These are phyloP conservation scores for Caiman crocodilus DNA, from an alignment of 2,797 vertebrate species.

Conservation along the genomic window DNA sequence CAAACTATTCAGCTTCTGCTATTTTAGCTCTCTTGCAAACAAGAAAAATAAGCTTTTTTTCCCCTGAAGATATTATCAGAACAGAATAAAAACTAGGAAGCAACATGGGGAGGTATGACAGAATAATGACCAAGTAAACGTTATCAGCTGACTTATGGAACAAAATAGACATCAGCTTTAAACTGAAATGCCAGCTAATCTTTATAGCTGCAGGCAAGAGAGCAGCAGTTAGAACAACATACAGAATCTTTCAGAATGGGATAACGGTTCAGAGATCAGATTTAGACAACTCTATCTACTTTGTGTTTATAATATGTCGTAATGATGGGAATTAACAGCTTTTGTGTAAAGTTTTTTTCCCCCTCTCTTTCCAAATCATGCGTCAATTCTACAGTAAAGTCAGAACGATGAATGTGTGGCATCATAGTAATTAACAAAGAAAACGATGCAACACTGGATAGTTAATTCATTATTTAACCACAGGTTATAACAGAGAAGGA, in stretches of 20 bases:
- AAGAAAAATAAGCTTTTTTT: not conserved
- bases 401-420: not conserved
- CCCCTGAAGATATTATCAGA: rapidly evolving
- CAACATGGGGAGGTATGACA: not conserved
- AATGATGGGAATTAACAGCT: not conserved
- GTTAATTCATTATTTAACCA: not conserved
- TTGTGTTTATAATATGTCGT: not conserved
- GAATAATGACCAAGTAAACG: rapidly evolving
- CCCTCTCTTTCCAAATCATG: not conserved
- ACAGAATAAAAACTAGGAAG: not conserved
- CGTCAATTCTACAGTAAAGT: not conserved
- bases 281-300: not conserved
- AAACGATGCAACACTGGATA: not conserved
- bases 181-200: not conserved
- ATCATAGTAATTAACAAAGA: not conserved
- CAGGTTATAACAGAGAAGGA: not conserved
- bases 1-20: not conserved
- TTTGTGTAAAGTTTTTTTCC: not conserved
- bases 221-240: not conserved
- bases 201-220: not conserved
- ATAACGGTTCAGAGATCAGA: not conserved
- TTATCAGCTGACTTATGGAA: rapidly evolving
- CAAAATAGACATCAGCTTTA: not conserved
- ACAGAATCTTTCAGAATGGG: not conserved
- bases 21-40: not conserved